These are phyloP conservation scores for Griposia aprilina DNA, from an alignment of 2,888 invertebrate genomes.

Conservation along the genomic window DNA sequence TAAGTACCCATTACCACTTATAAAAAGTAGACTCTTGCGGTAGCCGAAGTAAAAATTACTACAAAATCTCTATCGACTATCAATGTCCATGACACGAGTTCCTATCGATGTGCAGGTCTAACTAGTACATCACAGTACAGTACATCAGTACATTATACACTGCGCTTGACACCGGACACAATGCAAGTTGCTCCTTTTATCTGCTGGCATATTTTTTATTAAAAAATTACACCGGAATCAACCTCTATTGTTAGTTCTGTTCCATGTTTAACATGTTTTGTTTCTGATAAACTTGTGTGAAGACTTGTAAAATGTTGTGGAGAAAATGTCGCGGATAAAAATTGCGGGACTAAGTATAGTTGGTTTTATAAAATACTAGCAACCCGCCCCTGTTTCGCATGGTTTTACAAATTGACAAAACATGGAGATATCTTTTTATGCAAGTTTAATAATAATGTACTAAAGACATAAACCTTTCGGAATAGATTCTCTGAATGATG, in stretches of 20 bases:
- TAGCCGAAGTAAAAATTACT: background rate
- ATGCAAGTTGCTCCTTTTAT: constrained; percentile 59
- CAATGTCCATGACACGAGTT: constrained; percentile 47
- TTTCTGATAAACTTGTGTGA: constrained; percentile 36
- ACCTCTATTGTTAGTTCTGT: constrained; percentile 54
- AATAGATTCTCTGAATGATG: background rate
- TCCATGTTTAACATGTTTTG: constrained; percentile 45
- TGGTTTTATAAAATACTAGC: background rate
- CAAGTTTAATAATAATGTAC: background rate
- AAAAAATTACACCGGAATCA: constrained; percentile 60
- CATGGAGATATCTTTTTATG: background rate
- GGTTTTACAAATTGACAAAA: background rate
- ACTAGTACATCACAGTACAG: constrained; percentile 61
- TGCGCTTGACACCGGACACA: constrained; percentile 68
- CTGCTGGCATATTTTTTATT: constrained; percentile 46
- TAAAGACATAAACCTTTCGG: background rate
- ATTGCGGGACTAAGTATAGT: background rate
- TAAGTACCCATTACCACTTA: too few species aligned
- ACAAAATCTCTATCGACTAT: constrained; percentile 37
- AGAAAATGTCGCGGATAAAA: background rate
- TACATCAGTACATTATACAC: constrained; percentile 65
- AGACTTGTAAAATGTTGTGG: constrained; percentile 19
- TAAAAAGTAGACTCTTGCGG: background rate
- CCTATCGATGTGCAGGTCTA: constrained; percentile 28
- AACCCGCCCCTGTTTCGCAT: background rate